Conservation (phyloP, 1,140 invertebrate genomes). For the Magallana gigas region DNA sequence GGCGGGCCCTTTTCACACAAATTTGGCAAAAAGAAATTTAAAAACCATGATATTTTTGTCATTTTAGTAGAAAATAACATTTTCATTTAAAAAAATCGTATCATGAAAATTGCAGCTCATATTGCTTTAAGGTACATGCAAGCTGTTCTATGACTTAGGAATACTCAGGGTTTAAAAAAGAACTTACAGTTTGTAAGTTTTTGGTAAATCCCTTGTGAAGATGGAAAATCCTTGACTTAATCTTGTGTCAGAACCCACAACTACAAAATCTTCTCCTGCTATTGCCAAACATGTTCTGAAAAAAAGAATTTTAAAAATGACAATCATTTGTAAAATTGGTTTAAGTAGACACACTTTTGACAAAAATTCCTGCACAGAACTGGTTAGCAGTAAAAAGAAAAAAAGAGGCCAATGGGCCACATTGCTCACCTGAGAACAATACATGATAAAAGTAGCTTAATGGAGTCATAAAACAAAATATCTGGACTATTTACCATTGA, state of each 20-base stretch:
- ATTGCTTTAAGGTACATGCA: too few relatives aligned
- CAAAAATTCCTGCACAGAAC: slow-evolving; percentile 44
- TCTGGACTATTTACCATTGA: too few relatives aligned
- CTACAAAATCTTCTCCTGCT: slow-evolving; percentile 92
- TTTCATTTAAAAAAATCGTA: too few relatives aligned
- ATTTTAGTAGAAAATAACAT: too few relatives aligned
- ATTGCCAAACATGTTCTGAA: slow-evolving; percentile 85
- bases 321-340: neutral
- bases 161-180: neutral
- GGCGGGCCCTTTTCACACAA: too few relatives aligned
- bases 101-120: too few relatives aligned
- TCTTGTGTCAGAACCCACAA: slow-evolving; percentile 96
- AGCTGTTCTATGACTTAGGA: too few relatives aligned
- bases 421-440: neutral
- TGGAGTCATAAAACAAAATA: too few relatives aligned
- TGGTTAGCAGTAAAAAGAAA: neutral
- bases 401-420: neutral
- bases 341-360: neutral
- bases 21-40: too few relatives aligned
- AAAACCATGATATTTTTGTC: too few relatives aligned
- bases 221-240: slow-evolving; percentile 94
- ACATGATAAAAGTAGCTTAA: too few relatives aligned
- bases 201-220: slow-evolving; percentile 90
- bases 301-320: slow-evolving; percentile 52
- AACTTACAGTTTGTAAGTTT: slow-evolving; percentile 79